Percentiles rank a stretch among this genome's conserved stretches.
Conservation (phyloP, 1,140 invertebrate species). For the Contarinia nasturtii region DNA sequence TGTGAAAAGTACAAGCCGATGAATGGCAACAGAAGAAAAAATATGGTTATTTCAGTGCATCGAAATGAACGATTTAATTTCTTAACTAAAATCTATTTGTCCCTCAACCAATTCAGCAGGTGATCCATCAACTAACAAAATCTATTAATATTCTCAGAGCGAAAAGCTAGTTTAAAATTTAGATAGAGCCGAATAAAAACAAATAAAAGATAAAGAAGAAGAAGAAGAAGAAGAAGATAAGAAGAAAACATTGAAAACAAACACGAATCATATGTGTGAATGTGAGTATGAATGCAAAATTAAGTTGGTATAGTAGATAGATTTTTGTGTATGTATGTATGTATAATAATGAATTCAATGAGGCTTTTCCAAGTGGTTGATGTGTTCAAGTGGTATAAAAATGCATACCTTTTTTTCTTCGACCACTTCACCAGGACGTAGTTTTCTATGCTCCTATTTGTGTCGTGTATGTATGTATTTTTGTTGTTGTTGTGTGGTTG, state of each 20-base stretch:
- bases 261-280: neutral
- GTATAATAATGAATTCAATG: neutral
- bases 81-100: too few relatives aligned
- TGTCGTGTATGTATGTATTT: slow-evolving; percentile 13
- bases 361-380: neutral
- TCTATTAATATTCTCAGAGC: too few relatives aligned
- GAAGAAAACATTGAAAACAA: neutral
- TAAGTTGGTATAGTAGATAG: neutral
- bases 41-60: too few relatives aligned
- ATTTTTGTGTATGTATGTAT: neutral
- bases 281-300: neutral
- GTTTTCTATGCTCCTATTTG: slow-evolving; percentile 41
- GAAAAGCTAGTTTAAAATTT: too few relatives aligned
- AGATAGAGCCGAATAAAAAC: too few relatives aligned
- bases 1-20: too few relatives aligned
- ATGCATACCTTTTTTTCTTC: slow-evolving; percentile 84
- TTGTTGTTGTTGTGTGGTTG: slow-evolving; percentile 15
- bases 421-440: slow-evolving; percentile 77
- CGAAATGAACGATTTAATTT: too few relatives aligned
- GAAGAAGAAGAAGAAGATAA: neutral
- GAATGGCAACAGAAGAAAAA: too few relatives aligned
- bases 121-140: too few relatives aligned
- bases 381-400: neutral
- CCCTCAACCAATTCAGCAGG: too few relatives aligned
- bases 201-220: neutral